phyloP scores from a whole-genome alignment of 2,113 vertebrate genomes.

The Bolborhynchus lineola region DNA sequence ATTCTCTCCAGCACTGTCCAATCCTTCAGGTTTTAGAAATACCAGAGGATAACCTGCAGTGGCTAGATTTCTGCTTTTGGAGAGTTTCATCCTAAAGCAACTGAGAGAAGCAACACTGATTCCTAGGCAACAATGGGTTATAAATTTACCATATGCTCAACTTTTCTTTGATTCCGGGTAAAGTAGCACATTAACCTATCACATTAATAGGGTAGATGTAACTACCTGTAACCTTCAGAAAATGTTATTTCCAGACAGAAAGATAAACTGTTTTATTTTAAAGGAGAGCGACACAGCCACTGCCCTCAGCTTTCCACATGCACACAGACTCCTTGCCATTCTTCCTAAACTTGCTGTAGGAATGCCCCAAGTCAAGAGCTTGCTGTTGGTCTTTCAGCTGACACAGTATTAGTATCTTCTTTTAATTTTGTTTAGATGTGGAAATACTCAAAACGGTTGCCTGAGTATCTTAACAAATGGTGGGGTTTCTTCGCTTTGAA shows the following conservation, averaged over 20 bases:
- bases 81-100: neutral
- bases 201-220: accelerated
- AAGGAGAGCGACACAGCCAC: neutral
- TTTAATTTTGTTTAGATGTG: neutral
- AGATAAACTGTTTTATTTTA: neutral
- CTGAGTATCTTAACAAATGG: neutral
- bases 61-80: neutral
- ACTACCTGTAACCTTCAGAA: neutral
- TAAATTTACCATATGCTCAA: neutral
- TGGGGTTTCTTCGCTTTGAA: neutral
- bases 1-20: neutral
- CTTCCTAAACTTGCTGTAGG: neutral
- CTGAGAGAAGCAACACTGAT: neutral
- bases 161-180: neutral
- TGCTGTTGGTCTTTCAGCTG: neutral
- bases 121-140: neutral
- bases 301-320: neutral
- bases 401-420: neutral
- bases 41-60: neutral
- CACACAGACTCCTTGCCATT: neutral
- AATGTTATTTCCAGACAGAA: neutral
- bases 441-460: neutral
- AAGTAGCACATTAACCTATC: neutral
- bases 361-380: no score
- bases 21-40: neutral